Conservation (phyloP, 53 echinoderm and acorn worm genomes). For the Echinometra lucunter region DNA sequence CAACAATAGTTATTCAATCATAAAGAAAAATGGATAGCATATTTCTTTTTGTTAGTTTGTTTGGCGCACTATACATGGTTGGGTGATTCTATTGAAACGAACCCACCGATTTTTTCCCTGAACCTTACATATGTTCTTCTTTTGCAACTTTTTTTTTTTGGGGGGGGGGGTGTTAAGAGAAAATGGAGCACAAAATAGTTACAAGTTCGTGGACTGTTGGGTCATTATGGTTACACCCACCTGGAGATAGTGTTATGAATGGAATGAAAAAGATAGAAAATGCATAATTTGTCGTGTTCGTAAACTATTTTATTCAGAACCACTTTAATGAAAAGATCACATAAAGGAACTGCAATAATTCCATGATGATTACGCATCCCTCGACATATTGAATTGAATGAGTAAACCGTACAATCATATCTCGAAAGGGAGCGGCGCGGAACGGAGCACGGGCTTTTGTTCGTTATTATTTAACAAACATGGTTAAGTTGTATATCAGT, state of each 20-base stretch:
- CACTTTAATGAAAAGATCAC: neutral
- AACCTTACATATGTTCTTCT: neutral
- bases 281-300: neutral
- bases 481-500: too few species aligned
- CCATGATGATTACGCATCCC: too few species aligned
- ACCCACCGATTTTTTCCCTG: neutral
- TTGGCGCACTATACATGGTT: neutral
- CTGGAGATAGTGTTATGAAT: neutral
- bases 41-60: conserved; percentile 25
- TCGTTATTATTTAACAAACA: too few species aligned
- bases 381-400: too few species aligned
- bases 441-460: too few species aligned
- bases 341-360: too few species aligned
- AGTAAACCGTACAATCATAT: too few species aligned
- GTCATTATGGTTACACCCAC: neutral
- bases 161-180: too few species aligned
- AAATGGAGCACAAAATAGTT: neutral
- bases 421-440: too few species aligned
- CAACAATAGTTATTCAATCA: conserved; percentile 5
- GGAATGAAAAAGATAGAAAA: neutral
- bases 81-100: conserved; percentile 28
- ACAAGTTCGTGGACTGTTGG: neutral
- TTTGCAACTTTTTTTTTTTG: neutral
- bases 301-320: neutral
- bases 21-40: conserved; percentile 19